Evolutionary conservation across 2,797 vertebrate species (phyloP), one percentile per base, ranked within the genome.

Genomic region (Semaprochilodus insignis): DNA sequence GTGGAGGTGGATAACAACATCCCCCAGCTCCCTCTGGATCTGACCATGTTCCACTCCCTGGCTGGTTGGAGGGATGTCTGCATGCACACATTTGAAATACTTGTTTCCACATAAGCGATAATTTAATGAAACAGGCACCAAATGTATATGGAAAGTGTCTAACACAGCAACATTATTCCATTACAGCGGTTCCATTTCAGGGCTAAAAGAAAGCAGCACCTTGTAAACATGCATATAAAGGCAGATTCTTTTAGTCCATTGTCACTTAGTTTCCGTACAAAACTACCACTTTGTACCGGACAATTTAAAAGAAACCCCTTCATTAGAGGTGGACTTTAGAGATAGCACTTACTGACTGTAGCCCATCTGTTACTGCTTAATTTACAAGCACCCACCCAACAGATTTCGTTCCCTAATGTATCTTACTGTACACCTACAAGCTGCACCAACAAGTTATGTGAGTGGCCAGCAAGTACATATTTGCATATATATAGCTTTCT

Each of bases 1-100:
- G 93, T 99, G 98, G 40, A 99, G 96, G 90, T 99, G 97, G 78
- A 99, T 94, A 63, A 99, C 93, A 3, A 99, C 97, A 0, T 98
- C 97, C 21, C 97, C 98, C 78, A 99, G 87, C 78, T 99, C 98
- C 85, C 96, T 95, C 88, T 99, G 97, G 81, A 99, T 97, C 92
- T 99, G 97, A 85, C 96, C 97, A 89, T 99, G 98, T 91, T 99
- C 98, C 85, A 99, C 96, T 2, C 98, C 97, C 87, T 98, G 97
- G 87, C 96, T 98, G 77, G 98, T 99, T 23, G 98, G 98, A 14
- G 96, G 97, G 83, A 99, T 94, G 91, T 99, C 98, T 99, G 93
- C 36, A 91, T 87, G 74, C 57, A 84, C 82, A 81, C 55, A 79
- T 67, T 44, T 40, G 2, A 40, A 40, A 11, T 63, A 31, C 14